These are phyloP conservation scores for Papilio gigon DNA, from an alignment of 2,888 invertebrate genomes.

Conservation along the genomic window DNA sequence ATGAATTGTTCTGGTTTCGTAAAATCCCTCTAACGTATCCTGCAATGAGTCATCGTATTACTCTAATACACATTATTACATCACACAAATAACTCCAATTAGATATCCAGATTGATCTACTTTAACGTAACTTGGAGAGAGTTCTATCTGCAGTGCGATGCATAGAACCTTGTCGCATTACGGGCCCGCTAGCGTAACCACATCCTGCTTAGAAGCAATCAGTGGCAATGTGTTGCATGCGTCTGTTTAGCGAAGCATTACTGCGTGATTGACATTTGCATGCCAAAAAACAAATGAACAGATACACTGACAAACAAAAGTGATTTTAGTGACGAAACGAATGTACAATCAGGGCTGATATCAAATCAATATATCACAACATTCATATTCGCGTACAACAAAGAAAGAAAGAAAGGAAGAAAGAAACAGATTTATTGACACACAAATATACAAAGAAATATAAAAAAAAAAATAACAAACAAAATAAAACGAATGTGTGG, in stretches of 20 bases:
- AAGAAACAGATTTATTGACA: no score
- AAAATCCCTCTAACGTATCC: neutral
- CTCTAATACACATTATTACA: conserved; percentile 30
- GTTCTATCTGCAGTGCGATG: conserved; percentile 46
- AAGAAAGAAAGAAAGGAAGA: no score
- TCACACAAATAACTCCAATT: conserved; percentile 35
- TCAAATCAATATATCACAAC: no score
- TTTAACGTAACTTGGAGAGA: conserved; percentile 44
- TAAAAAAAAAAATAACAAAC: no score
- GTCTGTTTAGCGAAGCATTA: conserved; percentile 32
- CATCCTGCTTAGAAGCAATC: conserved; percentile 63
- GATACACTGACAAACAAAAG: conserved; percentile 14
- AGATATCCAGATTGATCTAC: conserved; percentile 37
- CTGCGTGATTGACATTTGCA: conserved; percentile 27
- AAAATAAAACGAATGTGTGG: no score
- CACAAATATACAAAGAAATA: no score
- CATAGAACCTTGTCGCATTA: conserved; percentile 50
- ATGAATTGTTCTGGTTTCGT: neutral
- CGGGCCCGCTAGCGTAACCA: conserved; percentile 49
- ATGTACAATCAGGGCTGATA: neutral
- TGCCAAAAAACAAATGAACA: conserved; percentile 17
- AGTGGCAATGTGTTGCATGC: conserved; percentile 41
- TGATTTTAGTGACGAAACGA: neutral
- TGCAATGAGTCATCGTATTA: neutral
- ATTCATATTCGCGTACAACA: no score